Evolutionary conservation across 2,888 invertebrate species (phyloP), one percentile per base, ranked within the genome.

Genomic region (Lithophane socia): DNA sequence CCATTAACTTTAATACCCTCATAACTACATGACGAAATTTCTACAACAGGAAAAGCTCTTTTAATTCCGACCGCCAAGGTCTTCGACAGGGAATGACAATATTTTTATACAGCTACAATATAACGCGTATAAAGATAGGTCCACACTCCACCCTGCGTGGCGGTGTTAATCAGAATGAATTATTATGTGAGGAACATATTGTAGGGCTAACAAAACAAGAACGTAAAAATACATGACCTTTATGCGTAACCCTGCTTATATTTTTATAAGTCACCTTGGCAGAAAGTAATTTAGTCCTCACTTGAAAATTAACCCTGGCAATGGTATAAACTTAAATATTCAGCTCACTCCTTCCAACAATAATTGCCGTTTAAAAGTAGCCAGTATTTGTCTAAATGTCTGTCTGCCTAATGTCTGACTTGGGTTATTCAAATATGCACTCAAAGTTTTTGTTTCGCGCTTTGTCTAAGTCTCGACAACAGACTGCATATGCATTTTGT

Each of bases 1-100:
- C 94, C 94, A 95, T 95, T 95, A 95, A 95, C 92, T 95, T 95
- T 95, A 94, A 94, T 93, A 91, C 91, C 91, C 92, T 93, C 94
- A 94, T 94, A 94, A 93, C 94, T 94, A 93, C 91, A 94, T 94
- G 93, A 92, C 92, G 91, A 93, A 94, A 94, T 93, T 93, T 93
- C 92, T 92, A 92, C 91, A 93, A 94, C 93, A 92, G 93, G 92
- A 92, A 95, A 95, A 94, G 93, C 93, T 94, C 93, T 94, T 94
- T 88, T 94, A 93, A 94, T 94, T 93, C 90, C 90, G 82, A 84
- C 90, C 86, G 80, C 89, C 86, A 90, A 89, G 89, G 88, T 83
- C 88, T 88, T 88, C 90, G 89, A 90, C 90, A 86, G 83, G 87
- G 87, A 88, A 87, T 79, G 88, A 84, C 82, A 88, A 88, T 86